Percentiles rank a stretch among this genome's conserved stretches.
phyloP scores from a whole-genome alignment of 1,140 invertebrate genomes.

The Rhynchophorus ferrugineus region DNA sequence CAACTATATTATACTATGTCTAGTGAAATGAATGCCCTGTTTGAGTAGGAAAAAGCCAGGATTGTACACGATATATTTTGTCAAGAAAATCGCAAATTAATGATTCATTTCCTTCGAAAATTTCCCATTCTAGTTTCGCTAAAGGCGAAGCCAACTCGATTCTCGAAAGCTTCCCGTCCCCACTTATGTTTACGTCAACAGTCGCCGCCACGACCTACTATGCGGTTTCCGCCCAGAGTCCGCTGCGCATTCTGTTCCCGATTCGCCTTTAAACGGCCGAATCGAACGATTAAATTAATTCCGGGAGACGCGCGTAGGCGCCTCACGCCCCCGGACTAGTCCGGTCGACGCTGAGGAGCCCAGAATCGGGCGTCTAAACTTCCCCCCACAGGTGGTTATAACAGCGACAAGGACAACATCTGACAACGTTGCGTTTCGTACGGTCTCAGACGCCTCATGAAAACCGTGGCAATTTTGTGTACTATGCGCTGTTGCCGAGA shows the following conservation, averaged over 20 bases:
- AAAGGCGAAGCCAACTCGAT: slow-evolving; percentile 11
- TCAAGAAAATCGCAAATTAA: neutral
- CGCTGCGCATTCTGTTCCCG: neutral
- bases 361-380: slow-evolving; percentile 6
- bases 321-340: slow-evolving; percentile 15
- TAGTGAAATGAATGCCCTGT: too few species aligned
- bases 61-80: too few species aligned
- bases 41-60: too few species aligned
- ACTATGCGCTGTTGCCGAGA: slow-evolving; percentile 10
- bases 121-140: slow-evolving; percentile 11
- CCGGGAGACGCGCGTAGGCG: slow-evolving; percentile 8
- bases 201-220: slow-evolving; percentile 11
- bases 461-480: neutral
- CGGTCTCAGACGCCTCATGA: slow-evolving; percentile 10
- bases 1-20: too few species aligned
- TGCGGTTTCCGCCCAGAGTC: slow-evolving; percentile 2
- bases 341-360: slow-evolving; percentile 6
- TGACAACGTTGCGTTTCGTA: slow-evolving; percentile 12
- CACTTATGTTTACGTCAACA: slow-evolving; percentile 14
- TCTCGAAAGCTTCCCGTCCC: slow-evolving; percentile 8
- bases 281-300: slow-evolving; percentile 3
- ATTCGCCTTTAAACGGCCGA: neutral
- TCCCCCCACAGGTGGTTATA: slow-evolving; percentile 22
- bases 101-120: neutral
- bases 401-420: neutral